phyloP scores from a whole-genome alignment of 2,113 vertebrate species.

The Crotalus helleri region DNA sequence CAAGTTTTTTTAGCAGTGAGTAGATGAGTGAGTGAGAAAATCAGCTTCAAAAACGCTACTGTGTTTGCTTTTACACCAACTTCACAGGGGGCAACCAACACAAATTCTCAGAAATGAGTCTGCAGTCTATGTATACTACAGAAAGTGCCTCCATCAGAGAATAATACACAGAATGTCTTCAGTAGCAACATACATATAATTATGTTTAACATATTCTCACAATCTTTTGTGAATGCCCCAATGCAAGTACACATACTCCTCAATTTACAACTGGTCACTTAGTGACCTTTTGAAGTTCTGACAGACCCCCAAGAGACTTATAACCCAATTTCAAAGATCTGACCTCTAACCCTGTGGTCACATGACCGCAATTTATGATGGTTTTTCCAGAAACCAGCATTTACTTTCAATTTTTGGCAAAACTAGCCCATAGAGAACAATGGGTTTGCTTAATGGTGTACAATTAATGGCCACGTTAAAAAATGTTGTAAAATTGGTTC shows the following conservation, averaged over 20 bases:
- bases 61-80: not conserved
- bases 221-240: conserved; percentile 17
- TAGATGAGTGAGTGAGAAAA: fast-evolving
- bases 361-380: not conserved
- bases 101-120: not conserved
- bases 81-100: not conserved
- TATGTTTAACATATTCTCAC: not conserved
- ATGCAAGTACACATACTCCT: not conserved
- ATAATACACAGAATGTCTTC: not conserved
- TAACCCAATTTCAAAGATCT: not conserved
- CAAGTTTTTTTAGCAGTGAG: not conserved
- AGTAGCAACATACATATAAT: not conserved
- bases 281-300: not conserved
- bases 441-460: too few species aligned
- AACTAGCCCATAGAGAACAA: too few species aligned
- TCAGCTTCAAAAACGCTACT: not conserved
- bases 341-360: not conserved
- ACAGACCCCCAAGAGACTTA: not conserved
- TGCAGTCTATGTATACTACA: not conserved
- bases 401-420: too few species aligned
- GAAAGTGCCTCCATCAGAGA: not conserved
- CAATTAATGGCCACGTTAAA: too few species aligned
- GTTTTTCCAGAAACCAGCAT: too few species aligned
- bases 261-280: not conserved
- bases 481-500: too few species aligned